Evolutionary conservation across 2,888 invertebrate species (phyloP), one percentile per base, ranked within the genome.

Genomic region (Petrolisthes cinctipes): DNA sequence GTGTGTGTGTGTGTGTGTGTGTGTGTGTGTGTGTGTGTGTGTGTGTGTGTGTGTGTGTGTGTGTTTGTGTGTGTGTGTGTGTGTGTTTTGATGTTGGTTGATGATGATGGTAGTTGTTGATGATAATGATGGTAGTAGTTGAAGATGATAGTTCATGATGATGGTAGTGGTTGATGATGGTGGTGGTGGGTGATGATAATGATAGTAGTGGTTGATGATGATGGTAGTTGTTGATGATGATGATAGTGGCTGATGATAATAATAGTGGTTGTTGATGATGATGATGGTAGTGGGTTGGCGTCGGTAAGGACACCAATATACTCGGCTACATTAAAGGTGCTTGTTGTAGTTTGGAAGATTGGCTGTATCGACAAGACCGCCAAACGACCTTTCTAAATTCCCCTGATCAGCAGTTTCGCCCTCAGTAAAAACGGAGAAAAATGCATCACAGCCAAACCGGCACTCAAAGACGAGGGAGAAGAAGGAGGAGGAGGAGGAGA

Each of bases 361-460:
- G 71, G 71, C 71, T 71, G 71, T 71, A 71, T 71, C 71, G 71
- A 71, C 71, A 71, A 71, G 71, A 71, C n/a, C 71, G 3, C 71
- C 71, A 71, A 71, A 71, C 71, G 71, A 71, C 71, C 71, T 71
- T 71, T 71, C 71, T 71, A 71, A 71, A 71, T 71, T n/a, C 61
- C 61, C 61, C 17, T 71, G 71, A 71, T 71, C 71, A 71, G 71
- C 71, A 71, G 71, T 71, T 71, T 71, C 71, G 20, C 14, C 71
- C 6, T 6, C 20, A 71, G 71, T n/a, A 71, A 71, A 71, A 71
- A 71, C 14, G 20, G 17, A 71, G 20, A 71, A 71, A 71, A 71
- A 71, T 17, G 71, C 20, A 71, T 71, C 14, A 71, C 17, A 14
- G 71, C 71, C 14, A 61, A 9, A n/a, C 71, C 11, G n/a, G 4